Evolutionary conservation across 2,888 invertebrate genomes (phyloP).

Genomic region (Dryococelus australis): DNA sequence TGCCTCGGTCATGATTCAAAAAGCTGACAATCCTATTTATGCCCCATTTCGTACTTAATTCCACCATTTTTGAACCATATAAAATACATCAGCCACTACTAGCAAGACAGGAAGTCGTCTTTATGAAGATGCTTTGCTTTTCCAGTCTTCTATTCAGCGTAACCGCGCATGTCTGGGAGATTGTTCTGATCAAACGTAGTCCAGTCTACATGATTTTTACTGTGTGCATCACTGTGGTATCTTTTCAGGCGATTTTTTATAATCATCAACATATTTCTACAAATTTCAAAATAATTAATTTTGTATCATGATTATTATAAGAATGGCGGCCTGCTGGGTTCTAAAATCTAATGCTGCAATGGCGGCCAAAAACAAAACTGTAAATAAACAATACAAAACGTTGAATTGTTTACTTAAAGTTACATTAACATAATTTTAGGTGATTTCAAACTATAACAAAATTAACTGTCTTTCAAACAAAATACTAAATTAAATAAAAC

Average conservation of each 20-base stretch:
- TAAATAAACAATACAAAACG: neutral
- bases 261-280: neutral
- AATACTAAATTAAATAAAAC: too few species aligned
- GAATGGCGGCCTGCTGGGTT: neutral
- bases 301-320: neutral
- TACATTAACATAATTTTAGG: neutral
- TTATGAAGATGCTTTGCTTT: constrained; percentile 45
- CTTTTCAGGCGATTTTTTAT: neutral
- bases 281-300: neutral
- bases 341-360: neutral
- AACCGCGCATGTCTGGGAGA: constrained; percentile 43
- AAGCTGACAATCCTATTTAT: constrained; percentile 84
- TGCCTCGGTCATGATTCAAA: constrained; percentile 90
- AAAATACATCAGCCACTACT: constrained; percentile 49
- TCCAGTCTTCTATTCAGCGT: constrained; percentile 44
- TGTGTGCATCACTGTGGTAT: neutral
- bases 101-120: constrained; percentile 49
- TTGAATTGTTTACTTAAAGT: neutral
- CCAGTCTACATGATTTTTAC: constrained; percentile 35
- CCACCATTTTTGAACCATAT: constrained; percentile 83
- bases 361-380: neutral
- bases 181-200: constrained; percentile 44
- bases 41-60: constrained; percentile 81
- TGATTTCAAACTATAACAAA: too few species aligned
- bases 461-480: too few species aligned